Evolutionary conservation across 2,888 invertebrate species (phyloP).

Genomic region (Prosapia bicincta): DNA sequence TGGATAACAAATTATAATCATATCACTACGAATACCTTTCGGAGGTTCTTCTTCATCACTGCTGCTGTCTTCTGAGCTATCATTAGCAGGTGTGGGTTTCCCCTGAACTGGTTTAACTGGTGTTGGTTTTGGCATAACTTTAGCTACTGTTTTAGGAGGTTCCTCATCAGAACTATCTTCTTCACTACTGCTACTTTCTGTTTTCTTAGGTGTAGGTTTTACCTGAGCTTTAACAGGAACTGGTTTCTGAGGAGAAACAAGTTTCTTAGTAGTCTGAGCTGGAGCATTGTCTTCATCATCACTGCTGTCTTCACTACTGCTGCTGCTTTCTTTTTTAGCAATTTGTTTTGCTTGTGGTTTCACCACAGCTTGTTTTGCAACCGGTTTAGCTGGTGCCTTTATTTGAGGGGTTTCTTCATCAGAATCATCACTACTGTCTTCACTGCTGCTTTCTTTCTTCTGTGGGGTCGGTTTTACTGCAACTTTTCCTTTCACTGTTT

Average conservation of each 20-base stretch:
- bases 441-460: constrained; percentile 46
- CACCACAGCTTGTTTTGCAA: not conserved
- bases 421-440: constrained; percentile 47
- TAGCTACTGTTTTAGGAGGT: not conserved
- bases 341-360: constrained; percentile 9
- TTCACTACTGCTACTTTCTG: constrained; percentile 43
- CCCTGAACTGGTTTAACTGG: not conserved
- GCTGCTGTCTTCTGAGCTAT: not conserved
- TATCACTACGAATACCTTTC: not conserved
- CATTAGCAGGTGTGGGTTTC: not conserved
- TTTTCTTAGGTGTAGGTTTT: constrained; percentile 4
- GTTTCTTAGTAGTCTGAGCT: not conserved
- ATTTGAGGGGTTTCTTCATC: not conserved
- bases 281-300: constrained; percentile 42
- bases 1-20: too few relatives aligned
- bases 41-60: not conserved
- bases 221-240: not conserved
- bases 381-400: not conserved
- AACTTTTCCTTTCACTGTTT: constrained; percentile 3
- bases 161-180: constrained; percentile 40
- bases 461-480: constrained; percentile 32
- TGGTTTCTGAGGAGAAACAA: not conserved
- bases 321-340: constrained; percentile 43
- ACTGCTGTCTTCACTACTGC: constrained; percentile 47
- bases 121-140: not conserved